Evolutionary conservation across 2,888 invertebrate species (phyloP).

Genomic region (Oligia latruncula): DNA sequence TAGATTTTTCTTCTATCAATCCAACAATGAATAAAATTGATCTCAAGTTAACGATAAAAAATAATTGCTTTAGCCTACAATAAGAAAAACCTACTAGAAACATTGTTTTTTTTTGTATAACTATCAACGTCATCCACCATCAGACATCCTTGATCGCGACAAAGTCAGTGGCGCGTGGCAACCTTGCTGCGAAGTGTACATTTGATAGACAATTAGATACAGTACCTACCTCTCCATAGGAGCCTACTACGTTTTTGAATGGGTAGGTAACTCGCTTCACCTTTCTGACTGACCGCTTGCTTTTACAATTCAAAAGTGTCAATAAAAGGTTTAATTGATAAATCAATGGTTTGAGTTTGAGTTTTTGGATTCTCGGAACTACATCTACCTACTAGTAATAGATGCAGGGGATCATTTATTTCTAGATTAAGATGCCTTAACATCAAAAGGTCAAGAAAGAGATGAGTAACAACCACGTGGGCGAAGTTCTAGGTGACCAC

Average conservation of each 20-base stretch:
- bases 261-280: background rate
- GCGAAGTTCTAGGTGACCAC: background rate
- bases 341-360: background rate
- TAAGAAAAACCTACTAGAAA: background rate
- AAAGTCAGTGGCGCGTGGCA: conserved; percentile 48
- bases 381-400: background rate
- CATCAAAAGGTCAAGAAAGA: background rate
- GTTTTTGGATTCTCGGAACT: background rate
- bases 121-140: conserved; percentile 14
- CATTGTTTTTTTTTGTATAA: conserved; percentile 19
- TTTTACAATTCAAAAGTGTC: background rate
- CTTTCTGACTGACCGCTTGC: background rate
- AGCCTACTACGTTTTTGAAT: background rate
- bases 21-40: background rate
- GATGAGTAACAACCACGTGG: background rate
- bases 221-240: background rate
- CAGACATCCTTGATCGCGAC: conserved; percentile 4
- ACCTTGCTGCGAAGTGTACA: conserved; percentile 48
- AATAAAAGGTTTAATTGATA: background rate
- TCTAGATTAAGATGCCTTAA: background rate
- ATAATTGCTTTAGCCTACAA: conserved; percentile 7
- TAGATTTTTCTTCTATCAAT: background rate
- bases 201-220: conserved; percentile 25
- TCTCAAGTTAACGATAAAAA: background rate
- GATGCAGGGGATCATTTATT: background rate